These are phyloP conservation scores for Syrrhaptes paradoxus DNA, from an alignment of 2,113 vertebrate genomes.

Conservation along the genomic window DNA sequence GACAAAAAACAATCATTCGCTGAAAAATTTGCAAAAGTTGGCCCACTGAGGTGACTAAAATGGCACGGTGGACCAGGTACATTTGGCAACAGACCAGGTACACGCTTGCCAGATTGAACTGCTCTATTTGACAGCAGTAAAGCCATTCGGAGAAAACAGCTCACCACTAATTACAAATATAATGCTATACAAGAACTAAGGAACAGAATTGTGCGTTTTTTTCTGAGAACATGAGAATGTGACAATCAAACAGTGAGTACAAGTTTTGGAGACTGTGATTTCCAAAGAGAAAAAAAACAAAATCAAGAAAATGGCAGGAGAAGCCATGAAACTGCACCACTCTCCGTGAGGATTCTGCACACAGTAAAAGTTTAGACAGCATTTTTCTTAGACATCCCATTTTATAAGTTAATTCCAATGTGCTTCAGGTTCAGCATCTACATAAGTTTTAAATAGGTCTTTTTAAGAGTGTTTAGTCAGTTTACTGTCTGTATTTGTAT, in stretches of 20 bases:
- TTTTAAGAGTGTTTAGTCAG: neutral
- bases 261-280: neutral
- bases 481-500: neutral
- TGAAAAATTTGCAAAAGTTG: neutral
- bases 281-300: neutral
- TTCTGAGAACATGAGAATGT: constrained; percentile 29
- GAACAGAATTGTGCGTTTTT: constrained; percentile 53
- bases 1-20: constrained; percentile 25
- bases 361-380: constrained; percentile 29
- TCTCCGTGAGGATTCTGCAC: constrained; percentile 46
- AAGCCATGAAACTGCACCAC: constrained; percentile 28
- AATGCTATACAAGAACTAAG: neutral
- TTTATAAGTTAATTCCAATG: neutral
- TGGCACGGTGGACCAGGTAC: constrained; percentile 19
- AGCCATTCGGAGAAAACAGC: neutral
- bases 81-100: constrained; percentile 35
- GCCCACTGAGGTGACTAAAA: constrained; percentile 26
- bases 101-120: neutral
- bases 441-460: neutral
- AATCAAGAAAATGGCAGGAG: neutral
- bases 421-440: neutral
- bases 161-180: neutral
- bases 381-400: constrained; percentile 27
- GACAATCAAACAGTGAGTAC: constrained; percentile 2
- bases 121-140: neutral